phyloP scores from a whole-genome alignment of 2,888 invertebrate species.

The Ophraella communa region DNA sequence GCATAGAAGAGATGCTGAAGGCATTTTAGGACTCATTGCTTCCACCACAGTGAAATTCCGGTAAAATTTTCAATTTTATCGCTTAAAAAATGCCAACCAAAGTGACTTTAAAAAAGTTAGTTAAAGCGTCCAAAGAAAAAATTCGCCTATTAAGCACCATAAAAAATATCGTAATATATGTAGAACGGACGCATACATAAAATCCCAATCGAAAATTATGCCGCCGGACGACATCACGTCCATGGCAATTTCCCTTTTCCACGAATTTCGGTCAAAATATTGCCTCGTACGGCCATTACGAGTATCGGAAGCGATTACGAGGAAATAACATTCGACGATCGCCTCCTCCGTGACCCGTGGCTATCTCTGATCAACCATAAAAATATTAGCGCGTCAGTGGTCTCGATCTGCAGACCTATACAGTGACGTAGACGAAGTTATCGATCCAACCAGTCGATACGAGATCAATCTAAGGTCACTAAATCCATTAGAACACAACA shows the following conservation, averaged over 20 bases:
- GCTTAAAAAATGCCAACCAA: no score
- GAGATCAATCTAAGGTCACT: neutral
- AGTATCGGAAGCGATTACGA: constrained; percentile 57
- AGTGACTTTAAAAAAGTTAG: no score
- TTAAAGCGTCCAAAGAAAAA: no score
- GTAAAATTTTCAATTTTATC: no score
- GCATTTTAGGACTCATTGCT: no score
- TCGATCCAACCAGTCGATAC: neutral
- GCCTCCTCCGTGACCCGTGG: constrained; percentile 54
- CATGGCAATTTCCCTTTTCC: constrained; percentile 24
- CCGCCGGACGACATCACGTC: constrained; percentile 7
- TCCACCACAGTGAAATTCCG: no score
- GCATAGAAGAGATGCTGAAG: no score
- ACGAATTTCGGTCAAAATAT: constrained; percentile 27
- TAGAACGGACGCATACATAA: constrained; percentile 6
- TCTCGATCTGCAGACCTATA: constrained; percentile 50
- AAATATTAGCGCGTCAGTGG: constrained; percentile 60
- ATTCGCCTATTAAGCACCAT: neutral
- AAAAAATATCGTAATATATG: neutral
- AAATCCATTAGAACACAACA: no score
- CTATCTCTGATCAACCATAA: constrained; percentile 61
- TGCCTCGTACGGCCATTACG: constrained; percentile 26
- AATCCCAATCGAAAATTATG: constrained; percentile 11
- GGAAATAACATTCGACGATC: constrained; percentile 46
- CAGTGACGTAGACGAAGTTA: neutral